Conservation (phyloP, 2,113 vertebrate genomes). For the Zosterops hypoxanthus region DNA sequence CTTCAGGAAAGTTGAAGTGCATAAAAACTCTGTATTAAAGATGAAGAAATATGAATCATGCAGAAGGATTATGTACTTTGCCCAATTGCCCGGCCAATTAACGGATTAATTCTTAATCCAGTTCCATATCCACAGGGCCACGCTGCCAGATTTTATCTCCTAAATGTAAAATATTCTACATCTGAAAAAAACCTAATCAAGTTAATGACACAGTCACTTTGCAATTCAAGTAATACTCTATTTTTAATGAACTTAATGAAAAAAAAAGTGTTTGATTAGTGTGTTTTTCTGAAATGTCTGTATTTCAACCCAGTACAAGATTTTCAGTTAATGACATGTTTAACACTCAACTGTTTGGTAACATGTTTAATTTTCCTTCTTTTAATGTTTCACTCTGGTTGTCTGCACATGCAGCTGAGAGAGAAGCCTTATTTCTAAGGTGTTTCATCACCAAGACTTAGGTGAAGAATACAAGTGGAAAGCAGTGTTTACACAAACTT, state of each 20-base stretch:
- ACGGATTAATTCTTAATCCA: slow-evolving; percentile 22
- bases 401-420: neutral
- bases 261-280: neutral
- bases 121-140: slow-evolving; percentile 10
- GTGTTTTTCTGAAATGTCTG: neutral
- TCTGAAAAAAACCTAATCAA: slow-evolving; percentile 41
- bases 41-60: neutral
- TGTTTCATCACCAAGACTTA: slow-evolving; percentile 29
- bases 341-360: neutral
- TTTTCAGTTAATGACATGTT: slow-evolving; percentile 18
- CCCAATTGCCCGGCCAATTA: slow-evolving; percentile 50
- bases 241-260: slow-evolving; percentile 31
- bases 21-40: slow-evolving; percentile 28
- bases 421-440: neutral
- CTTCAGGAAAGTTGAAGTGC: neutral
- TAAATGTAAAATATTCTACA: slow-evolving; percentile 42
- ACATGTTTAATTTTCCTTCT: slow-evolving; percentile 7
- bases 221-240: slow-evolving; percentile 7
- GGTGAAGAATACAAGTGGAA: slow-evolving; percentile 33
- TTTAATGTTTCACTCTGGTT: neutral
- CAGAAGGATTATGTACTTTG: slow-evolving; percentile 42
- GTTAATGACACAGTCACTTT: slow-evolving; percentile 11
- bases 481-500: slow-evolving; percentile 37
- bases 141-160: slow-evolving; percentile 34
- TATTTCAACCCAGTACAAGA: neutral